Conservation (phyloP, 2,797 vertebrate genomes). For the Phyllotis vaccarum region DNA sequence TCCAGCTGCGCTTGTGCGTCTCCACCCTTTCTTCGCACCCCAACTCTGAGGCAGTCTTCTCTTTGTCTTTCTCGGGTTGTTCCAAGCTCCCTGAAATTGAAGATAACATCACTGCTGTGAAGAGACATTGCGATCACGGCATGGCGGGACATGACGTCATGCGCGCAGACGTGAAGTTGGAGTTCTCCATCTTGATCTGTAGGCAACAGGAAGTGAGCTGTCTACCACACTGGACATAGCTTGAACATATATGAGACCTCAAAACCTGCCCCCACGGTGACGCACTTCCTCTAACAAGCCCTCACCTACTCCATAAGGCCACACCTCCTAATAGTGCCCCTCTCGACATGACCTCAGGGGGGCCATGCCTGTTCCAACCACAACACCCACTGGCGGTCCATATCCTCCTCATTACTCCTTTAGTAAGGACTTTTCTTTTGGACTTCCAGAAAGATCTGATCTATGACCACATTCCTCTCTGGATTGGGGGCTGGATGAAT, state of each 20-base stretch:
- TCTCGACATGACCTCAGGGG: too few species aligned
- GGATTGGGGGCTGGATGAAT: slow-evolving; percentile 97
- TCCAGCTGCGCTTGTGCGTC: slow-evolving; percentile 92
- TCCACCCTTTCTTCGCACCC: slow-evolving; percentile 91
- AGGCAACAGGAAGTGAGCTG: too few species aligned
- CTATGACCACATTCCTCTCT: slow-evolving; percentile 96
- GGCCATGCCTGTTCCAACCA: too few species aligned
- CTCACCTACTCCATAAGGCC: too few species aligned
- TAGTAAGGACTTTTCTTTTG: slow-evolving; percentile 94
- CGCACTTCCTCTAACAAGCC: too few species aligned
- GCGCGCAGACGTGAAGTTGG: too few species aligned
- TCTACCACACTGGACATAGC: too few species aligned
- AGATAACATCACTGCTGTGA: slow-evolving; percentile 89
- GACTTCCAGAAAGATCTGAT: slow-evolving; percentile 98
- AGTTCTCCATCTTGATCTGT: too few species aligned
- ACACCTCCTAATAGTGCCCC: too few species aligned
- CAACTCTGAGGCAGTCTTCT: slow-evolving; percentile 89
- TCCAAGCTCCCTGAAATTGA: slow-evolving; percentile 90
- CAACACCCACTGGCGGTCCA: slow-evolving; percentile 89
- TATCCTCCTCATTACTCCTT: slow-evolving; percentile 94
- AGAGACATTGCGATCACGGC: neutral
- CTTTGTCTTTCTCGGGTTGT: slow-evolving; percentile 91
- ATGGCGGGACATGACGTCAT: too few species aligned
- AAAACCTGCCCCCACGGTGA: too few species aligned
- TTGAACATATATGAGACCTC: too few species aligned